A percentile compares a stretch with the other conserved stretches of the same genome.
phyloP scores from a whole-genome alignment of 2,797 vertebrate genomes.

The Leucoraja ocellata region DNA sequence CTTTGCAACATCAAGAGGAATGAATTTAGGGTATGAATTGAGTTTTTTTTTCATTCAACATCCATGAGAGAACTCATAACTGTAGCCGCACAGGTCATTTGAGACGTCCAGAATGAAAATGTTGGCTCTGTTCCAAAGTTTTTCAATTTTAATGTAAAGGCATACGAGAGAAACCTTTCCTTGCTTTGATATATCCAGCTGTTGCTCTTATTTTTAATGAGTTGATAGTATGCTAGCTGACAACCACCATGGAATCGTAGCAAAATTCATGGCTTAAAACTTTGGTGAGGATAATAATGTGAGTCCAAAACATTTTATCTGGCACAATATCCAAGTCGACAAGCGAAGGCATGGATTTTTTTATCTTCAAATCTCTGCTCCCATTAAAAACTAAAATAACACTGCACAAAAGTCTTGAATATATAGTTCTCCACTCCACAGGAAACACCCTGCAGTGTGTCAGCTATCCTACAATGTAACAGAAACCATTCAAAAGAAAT shows the following conservation, averaged over 20 bases:
- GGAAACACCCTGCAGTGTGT: conserved; percentile 31
- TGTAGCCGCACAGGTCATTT: not conserved
- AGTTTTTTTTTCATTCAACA: conserved; percentile 14
- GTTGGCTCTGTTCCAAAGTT: not conserved
- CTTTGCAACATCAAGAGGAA: not conserved
- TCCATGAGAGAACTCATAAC: not conserved
- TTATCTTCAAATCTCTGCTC: conserved; percentile 19
- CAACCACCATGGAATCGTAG: conserved; percentile 10
- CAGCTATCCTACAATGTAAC: conserved; percentile 33
- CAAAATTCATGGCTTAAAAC: conserved; percentile 3
- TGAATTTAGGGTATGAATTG: not conserved
- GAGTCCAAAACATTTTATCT: not conserved
- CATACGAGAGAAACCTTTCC: conserved; percentile 9
- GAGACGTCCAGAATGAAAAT: not conserved
- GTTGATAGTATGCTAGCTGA: conserved; percentile 17
- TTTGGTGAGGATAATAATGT: not conserved
- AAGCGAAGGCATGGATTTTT: not conserved
- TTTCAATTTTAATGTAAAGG: conserved; percentile 5
- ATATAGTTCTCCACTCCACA: not conserved
- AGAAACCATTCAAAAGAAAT: conserved; percentile 35
- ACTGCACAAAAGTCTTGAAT: not conserved
- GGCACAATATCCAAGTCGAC: not conserved
- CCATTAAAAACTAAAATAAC: conserved; percentile 25
- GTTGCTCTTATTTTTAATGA: conserved; percentile 32
- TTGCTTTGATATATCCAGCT: conserved; percentile 22